phyloP scores from a whole-genome alignment of 2,113 vertebrate genomes.

The Pachyramphus minor region DNA sequence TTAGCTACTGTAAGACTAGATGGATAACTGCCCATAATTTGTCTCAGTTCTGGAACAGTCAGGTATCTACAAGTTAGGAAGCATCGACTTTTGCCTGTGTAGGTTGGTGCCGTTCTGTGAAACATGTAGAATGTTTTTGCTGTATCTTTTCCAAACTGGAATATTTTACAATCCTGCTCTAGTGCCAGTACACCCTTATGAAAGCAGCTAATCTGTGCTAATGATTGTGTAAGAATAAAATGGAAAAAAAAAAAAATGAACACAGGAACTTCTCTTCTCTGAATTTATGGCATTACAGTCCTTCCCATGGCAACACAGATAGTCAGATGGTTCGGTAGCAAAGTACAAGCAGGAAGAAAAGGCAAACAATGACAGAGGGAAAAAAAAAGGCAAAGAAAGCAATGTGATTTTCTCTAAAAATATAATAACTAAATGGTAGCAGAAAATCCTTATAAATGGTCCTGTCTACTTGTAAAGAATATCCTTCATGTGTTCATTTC shows the following conservation, averaged over 20 bases:
- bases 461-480: neutral
- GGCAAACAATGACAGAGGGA: neutral
- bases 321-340: constrained; percentile 24
- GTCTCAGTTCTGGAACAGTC: neutral
- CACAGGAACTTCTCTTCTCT: constrained; percentile 1
- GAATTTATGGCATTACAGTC: constrained; percentile 37
- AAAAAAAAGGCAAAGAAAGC: neutral
- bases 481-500: constrained; percentile 11
- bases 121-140: constrained; percentile 7
- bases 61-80: neutral
- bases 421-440: neutral
- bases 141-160: constrained; percentile 35
- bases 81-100: neutral
- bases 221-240: constrained; percentile 35
- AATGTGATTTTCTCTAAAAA: constrained; percentile 13
- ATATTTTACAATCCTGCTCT: neutral
- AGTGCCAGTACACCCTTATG: neutral
- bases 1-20: neutral
- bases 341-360: constrained; percentile 50
- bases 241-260: neutral
- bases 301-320: constrained; percentile 60
- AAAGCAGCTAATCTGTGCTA: constrained; percentile 39
- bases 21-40: neutral
- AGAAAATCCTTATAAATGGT: neutral
- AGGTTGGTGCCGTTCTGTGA: neutral